Conservation (phyloP, 64 coral and sea anemone species). For the Actinia tenebrosa region DNA sequence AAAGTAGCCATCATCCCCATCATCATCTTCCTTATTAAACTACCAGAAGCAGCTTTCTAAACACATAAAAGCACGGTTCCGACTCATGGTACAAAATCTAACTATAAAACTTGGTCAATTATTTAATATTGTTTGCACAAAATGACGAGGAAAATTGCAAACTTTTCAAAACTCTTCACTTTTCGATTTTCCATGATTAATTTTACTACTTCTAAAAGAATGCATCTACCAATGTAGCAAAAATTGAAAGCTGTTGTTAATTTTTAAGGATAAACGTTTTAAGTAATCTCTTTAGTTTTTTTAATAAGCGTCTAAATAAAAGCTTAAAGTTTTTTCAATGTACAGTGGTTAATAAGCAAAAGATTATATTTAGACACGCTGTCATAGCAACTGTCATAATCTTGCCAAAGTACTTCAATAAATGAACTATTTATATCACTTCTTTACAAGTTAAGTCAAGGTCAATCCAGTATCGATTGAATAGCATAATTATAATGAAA, state of each 20-base stretch:
- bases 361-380: not conserved
- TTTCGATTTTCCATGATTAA: not conserved
- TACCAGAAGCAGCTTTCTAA: not conserved
- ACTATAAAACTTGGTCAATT: not conserved
- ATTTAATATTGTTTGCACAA: not conserved
- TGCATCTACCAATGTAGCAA: not conserved
- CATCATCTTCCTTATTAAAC: not conserved
- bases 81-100: not conserved
- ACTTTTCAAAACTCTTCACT: not conserved
- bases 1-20: not conserved
- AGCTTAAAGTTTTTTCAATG: not conserved
- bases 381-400: conserved; percentile 14
- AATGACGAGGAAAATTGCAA: not conserved
- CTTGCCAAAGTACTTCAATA: not conserved
- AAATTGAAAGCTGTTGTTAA: not conserved
- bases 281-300: not conserved
- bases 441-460: not conserved
- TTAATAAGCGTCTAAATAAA: conserved; percentile 1
- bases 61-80: not conserved
- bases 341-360: conserved; percentile 1
- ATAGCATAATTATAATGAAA: conserved; percentile 4
- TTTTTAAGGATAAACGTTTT: not conserved
- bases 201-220: not conserved
- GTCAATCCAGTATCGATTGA: not conserved
- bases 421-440: not conserved